A percentile compares a stretch with the other conserved stretches of the same genome.
phyloP scores from a whole-genome alignment of 2,113 vertebrate genomes.

The Coryphaenoides rupestris region DNA sequence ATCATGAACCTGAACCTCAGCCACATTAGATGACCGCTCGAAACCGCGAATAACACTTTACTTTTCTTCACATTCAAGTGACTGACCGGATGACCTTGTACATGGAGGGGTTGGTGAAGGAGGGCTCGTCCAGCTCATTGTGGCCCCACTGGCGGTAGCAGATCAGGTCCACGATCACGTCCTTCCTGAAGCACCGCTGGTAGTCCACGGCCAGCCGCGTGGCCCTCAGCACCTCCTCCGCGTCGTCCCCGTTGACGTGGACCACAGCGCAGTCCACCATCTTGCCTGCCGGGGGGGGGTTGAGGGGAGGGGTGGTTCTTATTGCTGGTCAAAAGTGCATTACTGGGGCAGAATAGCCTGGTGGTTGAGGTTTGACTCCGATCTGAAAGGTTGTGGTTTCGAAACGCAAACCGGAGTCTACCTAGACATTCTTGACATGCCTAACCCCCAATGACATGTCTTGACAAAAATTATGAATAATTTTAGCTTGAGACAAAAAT shows the following conservation, averaged over 20 bases:
- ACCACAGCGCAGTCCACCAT: conserved; percentile 88
- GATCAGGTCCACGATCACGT: conserved; percentile 89
- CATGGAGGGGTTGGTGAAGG: conserved; percentile 95
- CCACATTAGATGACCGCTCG: too few species aligned
- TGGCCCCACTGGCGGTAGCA: conserved; percentile 99
- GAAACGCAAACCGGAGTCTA: too few species aligned
- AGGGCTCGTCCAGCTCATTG: conserved; percentile 95
- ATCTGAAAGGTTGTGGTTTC: too few species aligned
- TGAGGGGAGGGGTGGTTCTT: not conserved
- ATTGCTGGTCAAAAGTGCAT: not conserved
- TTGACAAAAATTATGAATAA: too few species aligned
- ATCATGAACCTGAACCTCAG: too few species aligned
- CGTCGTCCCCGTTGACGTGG: conserved; percentile 90
- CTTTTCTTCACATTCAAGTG: too few species aligned
- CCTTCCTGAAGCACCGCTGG: conserved; percentile 86
- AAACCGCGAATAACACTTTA: too few species aligned
- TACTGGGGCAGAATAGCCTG: too few species aligned
- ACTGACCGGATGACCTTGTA: conserved; percentile 94
- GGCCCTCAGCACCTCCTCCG: conserved; percentile 89
- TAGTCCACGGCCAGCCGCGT: conserved; percentile 87
- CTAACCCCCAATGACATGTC: too few species aligned
- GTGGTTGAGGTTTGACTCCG: too few species aligned
- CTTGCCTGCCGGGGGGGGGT: conserved; percentile 75
- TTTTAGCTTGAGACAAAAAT: too few species aligned
- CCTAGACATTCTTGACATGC: too few species aligned